Evolutionary conservation across 2,888 invertebrate genomes (phyloP).

Genomic region (Listrodromus nycthemerus): DNA sequence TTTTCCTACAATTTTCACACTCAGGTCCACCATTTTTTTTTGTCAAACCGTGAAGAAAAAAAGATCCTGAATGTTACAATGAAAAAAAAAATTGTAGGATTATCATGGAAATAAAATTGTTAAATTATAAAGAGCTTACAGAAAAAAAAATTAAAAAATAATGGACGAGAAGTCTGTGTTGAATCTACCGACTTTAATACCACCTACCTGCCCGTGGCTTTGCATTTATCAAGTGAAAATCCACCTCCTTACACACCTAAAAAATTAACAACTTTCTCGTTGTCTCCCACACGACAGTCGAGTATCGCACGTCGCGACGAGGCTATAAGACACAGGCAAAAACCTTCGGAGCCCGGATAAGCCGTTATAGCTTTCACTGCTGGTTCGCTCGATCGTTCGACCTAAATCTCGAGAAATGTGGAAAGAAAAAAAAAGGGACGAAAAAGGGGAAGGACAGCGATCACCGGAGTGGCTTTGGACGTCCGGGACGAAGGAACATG

Average conservation of each 20-base stretch:
- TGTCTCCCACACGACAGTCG: not conserved
- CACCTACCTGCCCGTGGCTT: not conserved
- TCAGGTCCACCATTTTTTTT: too few relatives aligned
- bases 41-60: too few relatives aligned
- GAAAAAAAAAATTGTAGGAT: too few relatives aligned
- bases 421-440: not conserved
- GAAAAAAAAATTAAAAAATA: too few relatives aligned
- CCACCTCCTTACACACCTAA: not conserved
- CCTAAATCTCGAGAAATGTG: constrained; percentile 21
- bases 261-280: not conserved
- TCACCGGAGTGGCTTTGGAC: constrained; percentile 46
- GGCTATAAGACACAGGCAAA: not conserved
- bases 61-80: too few relatives aligned
- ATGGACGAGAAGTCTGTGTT: not conserved
- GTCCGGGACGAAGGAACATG: constrained; percentile 47
- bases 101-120: too few relatives aligned
- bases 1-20: too few relatives aligned
- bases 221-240: not conserved
- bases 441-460: constrained; percentile 30
- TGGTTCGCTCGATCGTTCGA: constrained; percentile 22
- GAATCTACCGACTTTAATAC: not conserved
- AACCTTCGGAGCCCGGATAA: not conserved
- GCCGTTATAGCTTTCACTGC: not conserved
- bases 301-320: not conserved
- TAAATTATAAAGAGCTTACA: not conserved